Evolutionary conservation across 2,797 vertebrate species (phyloP), one percentile per base, ranked within the genome.

Genomic region (Takifugu ocellatus): DNA sequence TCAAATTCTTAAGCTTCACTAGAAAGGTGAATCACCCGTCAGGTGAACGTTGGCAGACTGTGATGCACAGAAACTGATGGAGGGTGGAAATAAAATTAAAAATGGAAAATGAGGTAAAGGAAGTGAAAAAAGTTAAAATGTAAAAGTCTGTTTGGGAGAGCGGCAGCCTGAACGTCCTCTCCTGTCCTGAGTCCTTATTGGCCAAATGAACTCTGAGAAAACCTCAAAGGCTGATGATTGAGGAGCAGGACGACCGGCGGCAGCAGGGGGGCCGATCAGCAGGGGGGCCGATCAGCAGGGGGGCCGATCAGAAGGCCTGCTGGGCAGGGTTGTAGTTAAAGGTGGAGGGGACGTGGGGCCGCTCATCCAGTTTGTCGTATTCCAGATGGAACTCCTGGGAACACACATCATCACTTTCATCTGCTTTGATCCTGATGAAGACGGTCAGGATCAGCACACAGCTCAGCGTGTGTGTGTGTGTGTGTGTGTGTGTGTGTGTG

Each of bases 291-390:
- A 39, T 7, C 14, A 12, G 36, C 36, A 39, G 36, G 36, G 7
- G 14, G 36, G 92, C 93, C 93, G 92, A 90, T 95, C 92, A 95
- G 93, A 95, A 96, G 91, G 93, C 94, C 93, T 95, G 94, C 93
- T 95, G 93, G 93, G 94, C 95, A 89, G 94, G 94, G 89, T 96
- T 95, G 92, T 96, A 95, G 92, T 95, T 95, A 92, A 95, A 94
- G 72, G 93, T 94, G 89, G 94, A 95, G 90, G 95, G 95, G 92
- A 96, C 92, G 81, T 96, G 94, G 90, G 94, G 94, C 86, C 93
- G 91, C 91, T 97, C 94, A 94, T 96, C 94, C 92, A 96, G 87
- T 87, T 96, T 96, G 83, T 96, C 94, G 72, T 96, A 96, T 84
- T 96, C 94, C 92, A 96, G 90, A 82, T 96, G 94, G 86, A 95